A percentile compares a stretch with the other conserved stretches of the same genome.
These are phyloP conservation scores for Ammospiza caudacuta DNA, from an alignment of 2,113 vertebrate species.

Conservation along the genomic window DNA sequence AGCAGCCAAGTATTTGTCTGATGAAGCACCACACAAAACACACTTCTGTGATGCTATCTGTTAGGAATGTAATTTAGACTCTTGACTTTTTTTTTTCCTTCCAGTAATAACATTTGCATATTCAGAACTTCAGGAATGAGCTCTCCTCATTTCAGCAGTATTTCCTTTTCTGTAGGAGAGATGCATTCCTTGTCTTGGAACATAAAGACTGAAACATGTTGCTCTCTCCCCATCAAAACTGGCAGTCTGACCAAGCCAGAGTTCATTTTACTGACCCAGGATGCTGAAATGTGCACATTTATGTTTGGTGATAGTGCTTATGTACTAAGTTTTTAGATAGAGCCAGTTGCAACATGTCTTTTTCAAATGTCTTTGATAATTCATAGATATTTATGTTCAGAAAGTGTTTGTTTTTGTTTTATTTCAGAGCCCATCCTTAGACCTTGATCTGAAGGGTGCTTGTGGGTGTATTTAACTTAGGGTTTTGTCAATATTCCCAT, in stretches of 20 bases:
- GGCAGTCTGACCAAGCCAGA: not conserved
- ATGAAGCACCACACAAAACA: not conserved
- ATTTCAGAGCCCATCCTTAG: conserved; percentile 2
- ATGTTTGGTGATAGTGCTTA: not conserved
- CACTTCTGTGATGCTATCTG: not conserved
- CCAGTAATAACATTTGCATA: not conserved
- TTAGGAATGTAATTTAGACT: not conserved
- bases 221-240: not conserved
- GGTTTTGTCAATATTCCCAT: conserved; percentile 22
- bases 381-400: not conserved
- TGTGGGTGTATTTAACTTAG: not conserved
- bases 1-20: not conserved
- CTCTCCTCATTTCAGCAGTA: not conserved
- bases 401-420: conserved; percentile 8
- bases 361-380: not conserved
- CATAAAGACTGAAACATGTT: not conserved
- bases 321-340: not conserved
- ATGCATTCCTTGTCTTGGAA: not conserved
- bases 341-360: not conserved
- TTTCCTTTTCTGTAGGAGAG: not conserved
- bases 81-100: not conserved
- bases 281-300: not conserved
- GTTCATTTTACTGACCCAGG: not conserved
- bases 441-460: conserved; percentile 6
- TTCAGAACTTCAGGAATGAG: not conserved